Evolutionary conservation across 2,888 invertebrate genomes (phyloP).

Genomic region (Metopia argyrocephala): DNA sequence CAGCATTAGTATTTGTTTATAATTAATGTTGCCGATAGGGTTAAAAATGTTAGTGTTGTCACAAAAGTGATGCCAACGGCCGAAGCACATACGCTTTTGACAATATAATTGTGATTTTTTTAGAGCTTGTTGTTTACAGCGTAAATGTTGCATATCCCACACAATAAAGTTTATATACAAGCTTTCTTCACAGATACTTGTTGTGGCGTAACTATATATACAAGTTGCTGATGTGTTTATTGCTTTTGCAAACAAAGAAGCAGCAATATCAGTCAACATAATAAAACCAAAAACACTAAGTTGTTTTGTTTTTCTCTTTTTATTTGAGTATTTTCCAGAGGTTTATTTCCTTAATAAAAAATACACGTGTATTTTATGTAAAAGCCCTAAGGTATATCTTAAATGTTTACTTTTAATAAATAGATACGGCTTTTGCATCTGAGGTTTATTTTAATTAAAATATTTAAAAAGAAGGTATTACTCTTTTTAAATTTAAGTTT

Average conservation of each 20-base stretch:
- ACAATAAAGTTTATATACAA: constrained; percentile 26
- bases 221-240: constrained; percentile 25
- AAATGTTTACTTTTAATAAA: constrained; percentile 4
- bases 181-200: constrained; percentile 10
- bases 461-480: background rate
- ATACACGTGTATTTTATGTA: constrained; percentile 4
- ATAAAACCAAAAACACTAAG: constrained; percentile 23
- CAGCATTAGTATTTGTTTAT: constrained; percentile 47
- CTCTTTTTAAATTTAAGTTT: constrained; percentile 5
- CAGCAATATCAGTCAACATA: constrained; percentile 58
- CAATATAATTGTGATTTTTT: constrained; percentile 14
- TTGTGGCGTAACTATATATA: constrained; percentile 1
- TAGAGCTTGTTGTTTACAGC: constrained; percentile 44
- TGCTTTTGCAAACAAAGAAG: constrained; percentile 35
- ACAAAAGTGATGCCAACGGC: constrained; percentile 46
- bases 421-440: constrained; percentile 24
- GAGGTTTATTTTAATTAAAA: background rate
- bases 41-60: constrained; percentile 12
- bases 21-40: background rate
- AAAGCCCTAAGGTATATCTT: constrained; percentile 43
- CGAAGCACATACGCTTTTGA: constrained; percentile 38
- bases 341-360: background rate
- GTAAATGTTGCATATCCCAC: constrained; percentile 57
- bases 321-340: background rate
- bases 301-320: background rate